Evolutionary conservation across 1,140 invertebrate genomes (phyloP).

Genomic region (Thaumetopoea pityocampa): DNA sequence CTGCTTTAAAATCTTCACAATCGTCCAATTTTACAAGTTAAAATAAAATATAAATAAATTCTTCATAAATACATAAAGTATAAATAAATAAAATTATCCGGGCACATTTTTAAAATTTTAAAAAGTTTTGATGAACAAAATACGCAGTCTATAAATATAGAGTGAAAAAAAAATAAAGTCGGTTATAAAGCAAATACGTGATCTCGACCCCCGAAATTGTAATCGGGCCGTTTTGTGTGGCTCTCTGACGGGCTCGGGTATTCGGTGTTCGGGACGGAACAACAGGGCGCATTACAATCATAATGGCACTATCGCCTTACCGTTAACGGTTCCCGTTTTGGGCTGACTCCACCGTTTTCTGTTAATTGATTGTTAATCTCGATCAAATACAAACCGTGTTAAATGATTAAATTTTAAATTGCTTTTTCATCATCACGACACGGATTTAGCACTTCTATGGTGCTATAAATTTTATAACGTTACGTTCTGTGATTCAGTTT

Average conservation of each 20-base stretch:
- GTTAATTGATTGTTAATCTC: constrained; percentile 1
- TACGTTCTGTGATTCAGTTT: too few relatives aligned
- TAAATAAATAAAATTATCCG: too few relatives aligned
- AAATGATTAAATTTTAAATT: not conserved
- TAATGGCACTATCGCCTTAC: constrained; percentile 63
- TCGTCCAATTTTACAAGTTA: too few relatives aligned
- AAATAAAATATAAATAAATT: too few relatives aligned
- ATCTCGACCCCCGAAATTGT: constrained; percentile 35
- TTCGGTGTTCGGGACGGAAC: constrained; percentile 45
- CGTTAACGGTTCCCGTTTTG: constrained; percentile 55
- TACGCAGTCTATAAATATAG: not conserved
- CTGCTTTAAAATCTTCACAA: too few relatives aligned
- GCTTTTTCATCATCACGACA: too few relatives aligned
- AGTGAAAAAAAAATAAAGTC: constrained; percentile 1
- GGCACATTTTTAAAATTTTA: too few relatives aligned
- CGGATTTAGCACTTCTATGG: too few relatives aligned
- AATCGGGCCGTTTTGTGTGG: constrained; percentile 38
- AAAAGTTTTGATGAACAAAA: not conserved
- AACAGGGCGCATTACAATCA: constrained; percentile 69
- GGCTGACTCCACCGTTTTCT: constrained; percentile 26
- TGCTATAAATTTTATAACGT: too few relatives aligned
- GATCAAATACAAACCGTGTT: not conserved
- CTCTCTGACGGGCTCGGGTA: constrained; percentile 35
- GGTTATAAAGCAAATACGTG: constrained; percentile 17
- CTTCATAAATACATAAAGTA: too few relatives aligned